Evolutionary conservation across 2,888 invertebrate genomes (phyloP).

Genomic region (Callyntrura sp.): DNA sequence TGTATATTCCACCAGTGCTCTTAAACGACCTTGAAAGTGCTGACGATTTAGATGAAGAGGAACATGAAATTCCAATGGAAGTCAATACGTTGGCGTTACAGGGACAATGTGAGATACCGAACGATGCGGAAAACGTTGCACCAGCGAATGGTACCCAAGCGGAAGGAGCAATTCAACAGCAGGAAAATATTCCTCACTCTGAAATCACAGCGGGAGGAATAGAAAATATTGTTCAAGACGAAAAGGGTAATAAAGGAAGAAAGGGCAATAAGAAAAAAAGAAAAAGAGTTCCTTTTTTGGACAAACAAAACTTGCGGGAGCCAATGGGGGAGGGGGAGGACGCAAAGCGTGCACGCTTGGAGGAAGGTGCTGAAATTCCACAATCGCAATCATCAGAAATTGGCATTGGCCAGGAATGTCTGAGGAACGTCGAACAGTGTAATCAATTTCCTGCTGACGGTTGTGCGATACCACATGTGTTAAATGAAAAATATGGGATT

Average conservation of each 20-base stretch:
- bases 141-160: not conserved
- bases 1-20: not conserved
- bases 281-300: not conserved
- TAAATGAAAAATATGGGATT: not conserved
- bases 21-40: too few relatives aligned
- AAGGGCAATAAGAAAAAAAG: conserved; percentile 9
- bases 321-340: too few relatives aligned
- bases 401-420: not conserved
- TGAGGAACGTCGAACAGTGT: too few relatives aligned
- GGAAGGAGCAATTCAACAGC: not conserved
- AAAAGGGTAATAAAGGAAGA: not conserved
- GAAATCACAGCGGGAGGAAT: not conserved
- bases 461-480: too few relatives aligned
- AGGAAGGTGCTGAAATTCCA: not conserved
- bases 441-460: too few relatives aligned
- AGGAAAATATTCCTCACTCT: not conserved
- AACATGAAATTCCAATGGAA: not conserved
- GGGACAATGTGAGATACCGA: not conserved
- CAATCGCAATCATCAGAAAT: not conserved
- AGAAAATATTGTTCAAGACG: not conserved
- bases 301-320: not conserved
- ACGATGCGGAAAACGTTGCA: not conserved
- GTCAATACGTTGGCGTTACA: not conserved
- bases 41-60: not conserved
- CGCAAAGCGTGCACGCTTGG: not conserved